Evolutionary conservation across 1,140 invertebrate species (phyloP), one percentile per base, ranked within the genome.

Genomic region (Hylaeus volcanicus): DNA sequence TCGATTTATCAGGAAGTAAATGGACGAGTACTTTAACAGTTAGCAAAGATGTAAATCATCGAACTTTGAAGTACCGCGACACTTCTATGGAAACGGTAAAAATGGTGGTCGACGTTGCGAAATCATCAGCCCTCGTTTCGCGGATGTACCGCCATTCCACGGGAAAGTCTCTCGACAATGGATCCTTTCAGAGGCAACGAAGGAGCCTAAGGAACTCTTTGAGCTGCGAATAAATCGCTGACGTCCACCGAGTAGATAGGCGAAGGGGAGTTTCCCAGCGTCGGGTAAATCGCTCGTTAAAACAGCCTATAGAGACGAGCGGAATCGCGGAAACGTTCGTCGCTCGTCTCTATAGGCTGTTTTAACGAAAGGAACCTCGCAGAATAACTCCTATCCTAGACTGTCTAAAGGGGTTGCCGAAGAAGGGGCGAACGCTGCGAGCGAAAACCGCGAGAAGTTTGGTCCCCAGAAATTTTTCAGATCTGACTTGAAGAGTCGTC

Each of bases 251-350:
- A 9, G 4, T 53, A 14, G 53, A 41, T 0, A 15, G 15, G 8
- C 6, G 2, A 1, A 2, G 65, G 45, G 2, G 45, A 14, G 64
- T 56, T 69, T 69, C 45, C 45, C 37, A 39, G 26, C 74, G 43
- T n/a, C 64, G 45, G 51, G 64, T 53, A 76, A 74, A 74, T 74
- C 73, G 73, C 51, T 74, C 60, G 73, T 74, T 74, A 74, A 69
- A 69, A 69, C 74, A 51, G 55, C 14, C 53, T 60, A 48, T 9
- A 15, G 61, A 51, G 37, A 12, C 12, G 1, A 45, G 8, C 26
- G 58, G 14, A 48, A 37, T 51, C 14, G 39, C 39, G 69, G 15
- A 51, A 51, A 26, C 26, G 26, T 26, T 45, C 43, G 43, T 3
- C 58, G 26, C 8, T 45, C 1, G 12, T 12, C 37, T 51, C 61